Evolutionary conservation across 2,888 invertebrate species (phyloP).

Genomic region (Tetranychus piercei): DNA sequence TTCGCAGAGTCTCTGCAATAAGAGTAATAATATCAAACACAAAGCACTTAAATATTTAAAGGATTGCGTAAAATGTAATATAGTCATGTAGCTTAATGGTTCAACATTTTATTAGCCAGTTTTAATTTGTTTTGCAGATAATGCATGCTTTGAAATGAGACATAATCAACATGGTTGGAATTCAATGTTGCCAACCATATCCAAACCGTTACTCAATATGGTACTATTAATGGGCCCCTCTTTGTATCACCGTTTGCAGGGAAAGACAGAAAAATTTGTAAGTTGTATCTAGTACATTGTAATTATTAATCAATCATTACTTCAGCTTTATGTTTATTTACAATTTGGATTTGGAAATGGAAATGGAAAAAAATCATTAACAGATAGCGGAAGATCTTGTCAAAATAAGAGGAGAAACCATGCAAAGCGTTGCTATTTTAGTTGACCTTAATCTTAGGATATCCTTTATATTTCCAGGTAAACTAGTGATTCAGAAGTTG

Average conservation of each 20-base stretch:
- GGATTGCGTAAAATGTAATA: too few relatives aligned
- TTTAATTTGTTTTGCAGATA: background rate
- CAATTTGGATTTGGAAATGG: background rate
- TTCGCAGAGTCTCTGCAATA: too few relatives aligned
- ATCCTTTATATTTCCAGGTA: background rate
- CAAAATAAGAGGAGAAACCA: background rate
- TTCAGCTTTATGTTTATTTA: too few relatives aligned
- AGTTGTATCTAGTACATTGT: background rate
- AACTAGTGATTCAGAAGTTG: background rate
- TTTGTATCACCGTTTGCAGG: background rate
- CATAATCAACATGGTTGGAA: background rate
- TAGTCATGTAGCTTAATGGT: too few relatives aligned
- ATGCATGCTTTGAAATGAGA: background rate
- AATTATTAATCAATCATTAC: background rate
- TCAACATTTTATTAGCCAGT: background rate
- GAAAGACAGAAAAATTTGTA: background rate
- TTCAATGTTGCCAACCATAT: background rate
- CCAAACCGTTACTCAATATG: background rate
- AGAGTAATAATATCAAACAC: too few relatives aligned
- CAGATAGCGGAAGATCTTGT: background rate
- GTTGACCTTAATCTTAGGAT: background rate
- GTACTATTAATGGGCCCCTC: background rate
- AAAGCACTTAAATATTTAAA: too few relatives aligned
- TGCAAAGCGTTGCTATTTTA: background rate
- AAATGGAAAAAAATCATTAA: background rate